phyloP scores from a whole-genome alignment of 92 coral and sea anemone species.

The Epizoanthus illoricatus region DNA sequence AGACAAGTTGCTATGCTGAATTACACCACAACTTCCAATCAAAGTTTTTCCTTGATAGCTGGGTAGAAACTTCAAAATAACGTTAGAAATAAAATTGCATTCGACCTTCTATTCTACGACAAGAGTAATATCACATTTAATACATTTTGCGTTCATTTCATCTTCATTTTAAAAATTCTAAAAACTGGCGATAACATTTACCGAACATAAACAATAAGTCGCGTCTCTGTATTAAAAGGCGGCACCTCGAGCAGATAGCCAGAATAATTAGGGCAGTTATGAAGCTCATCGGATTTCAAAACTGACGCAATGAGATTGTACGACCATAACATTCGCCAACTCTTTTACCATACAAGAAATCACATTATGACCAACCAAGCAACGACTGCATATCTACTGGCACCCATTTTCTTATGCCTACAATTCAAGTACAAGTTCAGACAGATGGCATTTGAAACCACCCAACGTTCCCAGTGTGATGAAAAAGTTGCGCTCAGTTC shows the following conservation, averaged over 20 bases:
- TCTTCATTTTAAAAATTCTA: not conserved
- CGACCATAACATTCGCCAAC: no score
- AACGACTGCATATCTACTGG: no score
- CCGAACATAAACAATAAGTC: conserved; percentile 4
- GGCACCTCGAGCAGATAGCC: not conserved
- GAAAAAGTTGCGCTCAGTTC: no score
- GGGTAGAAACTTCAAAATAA: not conserved
- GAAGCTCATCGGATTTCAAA: no score
- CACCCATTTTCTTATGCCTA: no score
- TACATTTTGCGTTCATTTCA: not conserved
- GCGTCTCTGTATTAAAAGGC: not conserved
- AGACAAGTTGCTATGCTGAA: not conserved
- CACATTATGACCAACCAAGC: no score
- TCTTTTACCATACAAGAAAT: no score
- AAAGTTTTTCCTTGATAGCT: conserved; percentile 15
- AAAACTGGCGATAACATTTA: conserved; percentile 12
- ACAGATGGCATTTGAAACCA: no score
- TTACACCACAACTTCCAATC: conserved; percentile 1
- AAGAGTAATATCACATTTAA: conserved; percentile 8
- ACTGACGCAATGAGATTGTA: no score
- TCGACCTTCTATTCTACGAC: conserved; percentile 6
- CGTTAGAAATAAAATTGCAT: not conserved
- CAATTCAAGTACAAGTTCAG: no score
- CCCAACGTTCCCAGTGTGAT: no score
- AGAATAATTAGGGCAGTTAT: no score